Evolutionary conservation across 2,113 vertebrate species (phyloP).

Genomic region (Ptyas mucosa): DNA sequence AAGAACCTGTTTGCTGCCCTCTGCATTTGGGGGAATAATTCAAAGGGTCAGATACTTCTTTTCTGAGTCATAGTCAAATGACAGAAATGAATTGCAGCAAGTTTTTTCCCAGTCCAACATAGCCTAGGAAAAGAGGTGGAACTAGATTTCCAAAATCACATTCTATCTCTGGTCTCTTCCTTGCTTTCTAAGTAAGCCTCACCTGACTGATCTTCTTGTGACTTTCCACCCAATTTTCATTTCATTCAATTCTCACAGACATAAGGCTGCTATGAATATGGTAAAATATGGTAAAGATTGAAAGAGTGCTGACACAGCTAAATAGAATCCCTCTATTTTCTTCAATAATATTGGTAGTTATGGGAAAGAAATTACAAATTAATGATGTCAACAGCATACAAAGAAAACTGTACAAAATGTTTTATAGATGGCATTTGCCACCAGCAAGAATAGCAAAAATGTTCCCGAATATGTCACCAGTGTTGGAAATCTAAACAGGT

Average conservation of each 20-base stretch:
- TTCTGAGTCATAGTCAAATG: too few species aligned
- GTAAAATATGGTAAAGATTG: not conserved
- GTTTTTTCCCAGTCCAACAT: too few species aligned
- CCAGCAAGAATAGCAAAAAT: too few species aligned
- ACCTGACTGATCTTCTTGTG: not conserved
- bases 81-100: too few species aligned
- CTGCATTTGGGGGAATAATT: not conserved
- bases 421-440: too few species aligned
- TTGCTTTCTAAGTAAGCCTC: not conserved
- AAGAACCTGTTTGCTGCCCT: not conserved
- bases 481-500: too few species aligned
- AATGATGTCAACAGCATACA: too few species aligned
- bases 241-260: not conserved
- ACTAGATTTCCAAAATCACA: not conserved
- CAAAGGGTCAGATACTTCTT: not conserved
- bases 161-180: not conserved
- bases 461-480: too few species aligned
- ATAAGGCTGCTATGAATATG: not conserved
- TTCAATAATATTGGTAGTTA: not conserved
- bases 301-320: not conserved
- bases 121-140: not conserved
- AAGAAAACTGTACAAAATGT: too few species aligned
- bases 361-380: too few species aligned
- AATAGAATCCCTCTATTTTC: not conserved
- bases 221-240: not conserved